Percentiles rank a stretch among this genome's conserved stretches.
These are phyloP conservation scores for Cotesia glomerata DNA, from an alignment of 1,140 invertebrate species.

Conservation along the genomic window DNA sequence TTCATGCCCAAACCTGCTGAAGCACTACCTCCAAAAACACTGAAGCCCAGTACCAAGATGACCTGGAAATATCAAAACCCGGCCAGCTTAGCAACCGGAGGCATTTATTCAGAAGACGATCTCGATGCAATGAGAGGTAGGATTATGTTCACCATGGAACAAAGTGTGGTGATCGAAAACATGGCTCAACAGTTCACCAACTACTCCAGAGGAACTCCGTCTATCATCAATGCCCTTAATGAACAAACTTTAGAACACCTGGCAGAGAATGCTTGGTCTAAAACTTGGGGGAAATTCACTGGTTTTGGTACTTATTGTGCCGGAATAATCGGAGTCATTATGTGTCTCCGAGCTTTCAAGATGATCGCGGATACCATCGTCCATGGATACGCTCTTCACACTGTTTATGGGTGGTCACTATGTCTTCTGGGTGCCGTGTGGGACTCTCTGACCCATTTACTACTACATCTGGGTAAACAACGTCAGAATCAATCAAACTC, in stretches of 20 bases:
- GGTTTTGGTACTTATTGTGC: slow-evolving; percentile 28
- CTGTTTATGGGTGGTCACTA: slow-evolving; percentile 22
- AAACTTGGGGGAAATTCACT: slow-evolving; percentile 21
- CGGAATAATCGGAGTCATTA: slow-evolving; percentile 19
- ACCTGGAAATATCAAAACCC: slow-evolving; percentile 22
- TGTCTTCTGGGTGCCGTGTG: slow-evolving; percentile 10
- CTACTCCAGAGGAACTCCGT: not conserved
- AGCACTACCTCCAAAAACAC: not conserved
- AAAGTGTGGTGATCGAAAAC: slow-evolving; percentile 16
- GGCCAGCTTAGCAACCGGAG: slow-evolving; percentile 13
- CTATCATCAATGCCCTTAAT: slow-evolving; percentile 6
- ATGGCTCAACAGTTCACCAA: slow-evolving; percentile 1
- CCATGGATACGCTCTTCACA: slow-evolving; percentile 21
- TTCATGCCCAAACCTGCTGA: not conserved
- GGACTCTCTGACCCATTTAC: not conserved
- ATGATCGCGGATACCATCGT: slow-evolving; percentile 13
- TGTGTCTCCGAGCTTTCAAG: slow-evolving; percentile 4
- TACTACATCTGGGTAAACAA: not conserved
- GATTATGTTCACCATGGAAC: slow-evolving; percentile 31
- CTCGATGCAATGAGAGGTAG: slow-evolving; percentile 18
- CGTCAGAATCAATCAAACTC: not conserved
- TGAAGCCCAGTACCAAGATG: not conserved
- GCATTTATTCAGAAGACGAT: slow-evolving; percentile 11
- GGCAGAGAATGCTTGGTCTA: slow-evolving; percentile 13
- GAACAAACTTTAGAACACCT: slow-evolving; percentile 12